Evolutionary conservation across 2,113 vertebrate species (phyloP), one percentile per base, ranked within the genome.

Genomic region (Uria lomvia): DNA sequence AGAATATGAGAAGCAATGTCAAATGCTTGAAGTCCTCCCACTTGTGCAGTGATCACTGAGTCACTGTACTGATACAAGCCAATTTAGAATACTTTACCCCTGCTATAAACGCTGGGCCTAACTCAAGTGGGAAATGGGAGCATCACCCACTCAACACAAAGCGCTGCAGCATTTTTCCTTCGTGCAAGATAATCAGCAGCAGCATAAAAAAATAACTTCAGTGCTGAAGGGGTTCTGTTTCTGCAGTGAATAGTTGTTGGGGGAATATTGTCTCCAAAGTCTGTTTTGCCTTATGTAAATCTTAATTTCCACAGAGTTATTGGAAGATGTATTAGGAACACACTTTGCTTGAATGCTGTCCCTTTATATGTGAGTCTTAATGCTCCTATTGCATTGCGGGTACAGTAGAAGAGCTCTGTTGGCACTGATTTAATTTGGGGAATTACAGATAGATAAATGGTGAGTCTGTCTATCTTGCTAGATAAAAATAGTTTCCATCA

Each of bases 11-110:
- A 93, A 80, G 79, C 86, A 36, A 20, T 88, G 88, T 95, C 75
- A 94, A 86, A 60, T 74, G 34, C 50, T 95, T 94, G 65, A 93
- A 93, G 65, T 91, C 79, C 90, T 96, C 94, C 92, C 88, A 95
- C 95, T 86, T 75, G 68, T 2, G 0, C 65, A 86, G 56, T 38
- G 74, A 93, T 93, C 71, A 73, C 85, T 92, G 95, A 95, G 85
- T 96, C 92, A 96, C 30, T 67, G 87, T 92, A 56, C 67, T 63
- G 68, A 84, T 74, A 60, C 22, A 67, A 93, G 72, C 56, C 65
- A 56, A 92, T 84, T 96, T 95, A 92, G 68, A 86, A 91, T 68
- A 63, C 17, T 88, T 93, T 42, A 81, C 50, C 68, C 34, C 27
- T 80, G 52, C 68, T 89, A 52, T 92, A 91, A 90, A 92, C 22